Evolutionary conservation across 2,113 vertebrate species (phyloP), one percentile per base, ranked within the genome.

Genomic region (Cochlearius cochlearius): DNA sequence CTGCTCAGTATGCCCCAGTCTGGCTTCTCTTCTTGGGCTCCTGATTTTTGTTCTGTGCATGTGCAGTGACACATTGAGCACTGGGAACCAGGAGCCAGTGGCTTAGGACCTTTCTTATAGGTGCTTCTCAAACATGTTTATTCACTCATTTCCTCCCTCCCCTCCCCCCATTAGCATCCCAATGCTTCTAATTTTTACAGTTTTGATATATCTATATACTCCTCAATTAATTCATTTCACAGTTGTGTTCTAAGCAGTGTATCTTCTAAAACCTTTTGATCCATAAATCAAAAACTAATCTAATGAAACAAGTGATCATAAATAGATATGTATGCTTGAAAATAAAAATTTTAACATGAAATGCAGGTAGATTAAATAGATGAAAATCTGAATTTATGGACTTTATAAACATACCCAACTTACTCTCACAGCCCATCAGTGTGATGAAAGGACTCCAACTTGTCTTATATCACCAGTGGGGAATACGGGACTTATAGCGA

Each of bases 11-110:
- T 38, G n/a, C 12, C 49, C 12, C 43, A 71, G 25, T 29, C 20
- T 30, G 23, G 3, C 13, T 53, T 52, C 41, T 69, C 6, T 53
- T 66, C 50, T 43, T 47, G 15, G 26, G 26, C 8, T 79, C 34
- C 26, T 12, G 17, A 21, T 26, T 43, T 78, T 83, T 78, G 32
- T 12, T 29, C 17, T 74, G 29, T 69, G 15, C 12, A n/a, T 5
- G 12, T 45, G 10, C 38, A 63, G 20, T 21, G 12, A 43, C 0
- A 0, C 8, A 2, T 5, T 74, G 21, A 47, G 29, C 34, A 49
- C 15, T 16, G 22, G 49, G 39, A 71, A 20, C 8, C 56, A 43
- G 58, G 26, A 59, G 30, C 38, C 34, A 36, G 14, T 59, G 38
- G 6, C 9, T 59, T 38, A 49, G 7, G 30, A n/a, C 6, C 66